Evolutionary conservation across 2,113 vertebrate species (phyloP).

Genomic region (Panthera uncia): DNA sequence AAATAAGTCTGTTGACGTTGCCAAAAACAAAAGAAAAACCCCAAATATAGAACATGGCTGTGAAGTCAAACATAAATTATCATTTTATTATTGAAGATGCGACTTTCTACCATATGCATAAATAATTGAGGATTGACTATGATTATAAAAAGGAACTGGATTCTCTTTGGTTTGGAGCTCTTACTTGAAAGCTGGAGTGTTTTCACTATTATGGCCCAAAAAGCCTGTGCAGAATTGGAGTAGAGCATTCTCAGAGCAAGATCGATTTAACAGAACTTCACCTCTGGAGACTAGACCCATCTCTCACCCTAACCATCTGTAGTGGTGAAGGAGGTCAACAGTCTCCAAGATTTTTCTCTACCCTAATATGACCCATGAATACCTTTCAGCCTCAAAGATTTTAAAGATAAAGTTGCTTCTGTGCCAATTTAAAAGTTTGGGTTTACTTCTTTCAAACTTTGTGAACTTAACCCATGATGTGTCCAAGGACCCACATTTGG

Average conservation of each 20-base stretch:
- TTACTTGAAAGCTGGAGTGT: slow-evolving; percentile 11
- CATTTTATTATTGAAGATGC: slow-evolving; percentile 46
- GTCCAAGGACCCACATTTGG: not conserved
- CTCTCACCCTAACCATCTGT: not conserved
- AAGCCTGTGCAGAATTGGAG: not conserved
- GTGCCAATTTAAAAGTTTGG: not conserved
- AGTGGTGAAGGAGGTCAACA: not conserved
- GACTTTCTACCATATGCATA: slow-evolving; percentile 12
- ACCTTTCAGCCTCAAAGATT: not conserved
- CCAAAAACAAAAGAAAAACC: slow-evolving; percentile 60
- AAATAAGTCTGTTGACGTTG: slow-evolving; percentile 62
- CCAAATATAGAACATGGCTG: slow-evolving; percentile 31
- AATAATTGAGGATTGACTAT: slow-evolving; percentile 36
- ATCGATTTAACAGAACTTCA: not conserved
- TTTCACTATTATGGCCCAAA: slow-evolving; percentile 8
- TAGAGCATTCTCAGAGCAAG: not conserved
- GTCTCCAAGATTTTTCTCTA: not conserved
- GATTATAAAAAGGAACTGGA: not conserved
- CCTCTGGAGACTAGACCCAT: not conserved
- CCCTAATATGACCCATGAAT: not conserved
- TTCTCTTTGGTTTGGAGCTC: slow-evolving; percentile 34
- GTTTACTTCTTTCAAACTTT: not conserved
- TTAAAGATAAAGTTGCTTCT: not conserved
- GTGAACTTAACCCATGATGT: not conserved
- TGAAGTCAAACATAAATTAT: slow-evolving; percentile 64